A percentile compares a stretch with the other conserved stretches of the same genome.
Evolutionary conservation across 2,888 invertebrate genomes (phyloP).

Genomic region (Tipula vernalis): DNA sequence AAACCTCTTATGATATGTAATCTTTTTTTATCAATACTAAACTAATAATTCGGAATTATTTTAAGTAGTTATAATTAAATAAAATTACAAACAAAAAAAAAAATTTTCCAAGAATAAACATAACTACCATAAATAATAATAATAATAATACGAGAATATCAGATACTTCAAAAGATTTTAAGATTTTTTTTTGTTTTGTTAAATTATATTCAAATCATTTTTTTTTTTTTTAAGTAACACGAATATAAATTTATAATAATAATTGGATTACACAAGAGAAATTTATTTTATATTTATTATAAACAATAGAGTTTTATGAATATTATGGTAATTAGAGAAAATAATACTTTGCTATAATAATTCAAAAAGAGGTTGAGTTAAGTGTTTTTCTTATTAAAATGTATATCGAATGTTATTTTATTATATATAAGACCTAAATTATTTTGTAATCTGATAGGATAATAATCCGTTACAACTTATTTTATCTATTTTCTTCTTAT

Average conservation of each 20-base stretch:
- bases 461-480: not conserved
- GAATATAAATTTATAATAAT: not conserved
- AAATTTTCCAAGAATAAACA: not conserved
- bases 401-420: not conserved
- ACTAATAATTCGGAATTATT: not conserved
- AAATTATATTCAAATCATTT: not conserved
- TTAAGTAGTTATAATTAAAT: not conserved
- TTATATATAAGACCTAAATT: not conserved
- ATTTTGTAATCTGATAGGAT: not conserved
- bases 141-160: not conserved
- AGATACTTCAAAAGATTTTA: not conserved
- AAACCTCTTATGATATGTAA: not conserved
- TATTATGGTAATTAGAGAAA: not conserved
- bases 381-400: not conserved
- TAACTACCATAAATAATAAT: not conserved
- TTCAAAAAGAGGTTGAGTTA: not conserved
- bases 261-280: not conserved
- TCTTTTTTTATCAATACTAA: not conserved
- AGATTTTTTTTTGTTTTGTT: not conserved
- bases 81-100: not conserved
- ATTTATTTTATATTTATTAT: not conserved
- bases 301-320: not conserved
- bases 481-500: not conserved
- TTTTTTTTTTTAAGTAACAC: not conserved
- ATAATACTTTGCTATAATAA: not conserved